Conservation (phyloP, 1,140 invertebrate genomes). For the Melipona quadrifasciata region DNA sequence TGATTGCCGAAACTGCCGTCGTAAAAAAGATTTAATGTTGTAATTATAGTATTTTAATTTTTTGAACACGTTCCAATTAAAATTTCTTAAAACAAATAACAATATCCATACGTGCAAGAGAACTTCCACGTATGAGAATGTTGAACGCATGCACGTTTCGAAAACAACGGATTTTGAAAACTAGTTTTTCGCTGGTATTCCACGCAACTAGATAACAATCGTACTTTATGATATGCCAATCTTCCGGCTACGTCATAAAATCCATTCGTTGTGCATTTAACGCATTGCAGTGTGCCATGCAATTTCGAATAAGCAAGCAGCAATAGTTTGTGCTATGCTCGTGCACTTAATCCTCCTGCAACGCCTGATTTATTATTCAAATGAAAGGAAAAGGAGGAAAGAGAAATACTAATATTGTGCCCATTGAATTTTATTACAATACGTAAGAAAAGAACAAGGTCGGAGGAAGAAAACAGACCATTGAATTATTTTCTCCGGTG, state of each 20-base stretch:
- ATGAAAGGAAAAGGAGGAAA: neutral
- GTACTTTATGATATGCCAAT: neutral
- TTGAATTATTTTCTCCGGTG: neutral
- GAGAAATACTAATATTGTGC: neutral
- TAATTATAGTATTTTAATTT: too few species aligned
- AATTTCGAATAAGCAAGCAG: neutral
- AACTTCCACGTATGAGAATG: neutral
- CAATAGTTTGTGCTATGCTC: too few species aligned
- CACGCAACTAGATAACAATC: neutral
- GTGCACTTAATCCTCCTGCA: neutral
- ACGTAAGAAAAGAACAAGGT: neutral
- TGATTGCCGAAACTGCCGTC: neutral
- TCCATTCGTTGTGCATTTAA: neutral
- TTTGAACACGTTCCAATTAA: too few species aligned
- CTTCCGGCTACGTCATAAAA: neutral
- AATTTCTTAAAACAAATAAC: too few species aligned
- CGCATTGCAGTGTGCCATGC: neutral
- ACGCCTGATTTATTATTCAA: neutral
- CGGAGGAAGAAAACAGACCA: neutral
- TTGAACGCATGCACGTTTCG: neutral
- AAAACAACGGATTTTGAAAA: neutral
- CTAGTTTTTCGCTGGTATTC: neutral
- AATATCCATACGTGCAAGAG: too few species aligned
- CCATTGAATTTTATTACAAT: neutral
- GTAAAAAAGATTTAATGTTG: too few species aligned